Evolutionary conservation across 1,140 invertebrate genomes (phyloP).

Genomic region (Hestina assimilis): DNA sequence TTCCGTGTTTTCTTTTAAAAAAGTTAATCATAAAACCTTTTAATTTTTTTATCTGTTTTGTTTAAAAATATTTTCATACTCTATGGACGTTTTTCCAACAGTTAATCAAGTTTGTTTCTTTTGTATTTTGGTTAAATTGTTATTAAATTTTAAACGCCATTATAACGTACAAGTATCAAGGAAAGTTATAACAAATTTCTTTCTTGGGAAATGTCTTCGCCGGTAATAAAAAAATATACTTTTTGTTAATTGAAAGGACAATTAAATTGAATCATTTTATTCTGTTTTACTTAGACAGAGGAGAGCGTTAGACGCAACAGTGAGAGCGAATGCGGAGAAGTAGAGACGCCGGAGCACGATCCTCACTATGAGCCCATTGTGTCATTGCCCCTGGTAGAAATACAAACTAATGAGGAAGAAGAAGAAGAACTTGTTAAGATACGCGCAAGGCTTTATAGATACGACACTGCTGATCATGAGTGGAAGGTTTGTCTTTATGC

Average conservation of each 20-base stretch:
- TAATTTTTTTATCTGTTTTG: too few species aligned
- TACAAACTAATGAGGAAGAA: constrained; percentile 90
- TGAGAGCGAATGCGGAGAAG: constrained; percentile 63
- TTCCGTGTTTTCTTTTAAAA: too few species aligned
- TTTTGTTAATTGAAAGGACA: background rate
- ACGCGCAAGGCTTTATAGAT: constrained; percentile 80
- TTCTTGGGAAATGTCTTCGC: constrained; percentile 49
- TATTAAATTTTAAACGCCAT: constrained; percentile 5
- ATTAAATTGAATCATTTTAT: constrained; percentile 28
- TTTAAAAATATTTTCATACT: constrained; percentile 1
- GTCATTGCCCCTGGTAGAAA: constrained; percentile 84
- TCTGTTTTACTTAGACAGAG: constrained; percentile 46
- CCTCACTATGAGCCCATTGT: constrained; percentile 89
- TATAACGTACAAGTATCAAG: background rate
- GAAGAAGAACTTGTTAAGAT: constrained; percentile 87
- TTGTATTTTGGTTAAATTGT: constrained; percentile 19
- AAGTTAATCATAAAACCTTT: too few species aligned
- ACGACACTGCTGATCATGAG: constrained; percentile 77
- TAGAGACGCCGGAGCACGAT: constrained; percentile 79
- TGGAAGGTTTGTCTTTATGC: constrained; percentile 80
- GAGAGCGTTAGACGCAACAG: constrained; percentile 68
- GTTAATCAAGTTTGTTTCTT: constrained; percentile 22
- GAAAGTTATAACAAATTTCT: background rate
- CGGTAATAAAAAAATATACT: constrained; percentile 36
- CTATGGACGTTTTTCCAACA: constrained; percentile 14